Base-by-base conservation (phyloP, 2,888 invertebrate species). In the Amitus sp. region DNA sequence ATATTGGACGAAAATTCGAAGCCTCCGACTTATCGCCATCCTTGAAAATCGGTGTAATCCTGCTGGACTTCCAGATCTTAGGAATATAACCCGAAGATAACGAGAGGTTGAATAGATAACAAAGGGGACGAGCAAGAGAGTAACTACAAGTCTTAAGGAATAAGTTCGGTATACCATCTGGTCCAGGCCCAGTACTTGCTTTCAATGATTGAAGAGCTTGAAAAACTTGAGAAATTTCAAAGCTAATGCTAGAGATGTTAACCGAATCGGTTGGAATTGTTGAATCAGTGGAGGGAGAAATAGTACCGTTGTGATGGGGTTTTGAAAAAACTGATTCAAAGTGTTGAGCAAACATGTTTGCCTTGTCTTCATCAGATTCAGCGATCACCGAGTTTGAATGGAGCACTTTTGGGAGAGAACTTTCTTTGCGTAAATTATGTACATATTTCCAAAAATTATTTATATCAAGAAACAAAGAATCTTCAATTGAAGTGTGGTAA, bases 11-110 rank as follows among this genome's bases (percentile, higher is more conserved):
- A 19, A 52, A 54, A 13, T 56, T 62, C 1, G 12, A 18, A 6
- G 55, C 28, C 19, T 52, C 39, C 7, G 15, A 13, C 23, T 46
- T 52, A 23, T 43, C 17, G n/a, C 30, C 42, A 23, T 17, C 42
- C 30, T 62, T 62, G 13, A 23, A 28, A 18, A 62, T 49, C 12
- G 56, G 56, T 28, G 23, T 23, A 9, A 62, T 39, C 12, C 18
- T 53, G 9, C 48, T 30, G 1, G 18, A 13, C 18, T 60, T 60
- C 54, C 49, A 60, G 4, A 13, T 3, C 5, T 28, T 13, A 1
- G 49, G 48, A n/a, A 59, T 19, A 5, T 17, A 27, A 9, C 59
- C 59, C 13, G 15, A 12, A 6, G 19, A 4, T 2, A 60, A 17
- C 1, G 59, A 49, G 5, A 37, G 4, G 17, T 53, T 60, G 12